Evolutionary conservation across 2,113 vertebrate species (phyloP).

Genomic region (Cacatua alba): DNA sequence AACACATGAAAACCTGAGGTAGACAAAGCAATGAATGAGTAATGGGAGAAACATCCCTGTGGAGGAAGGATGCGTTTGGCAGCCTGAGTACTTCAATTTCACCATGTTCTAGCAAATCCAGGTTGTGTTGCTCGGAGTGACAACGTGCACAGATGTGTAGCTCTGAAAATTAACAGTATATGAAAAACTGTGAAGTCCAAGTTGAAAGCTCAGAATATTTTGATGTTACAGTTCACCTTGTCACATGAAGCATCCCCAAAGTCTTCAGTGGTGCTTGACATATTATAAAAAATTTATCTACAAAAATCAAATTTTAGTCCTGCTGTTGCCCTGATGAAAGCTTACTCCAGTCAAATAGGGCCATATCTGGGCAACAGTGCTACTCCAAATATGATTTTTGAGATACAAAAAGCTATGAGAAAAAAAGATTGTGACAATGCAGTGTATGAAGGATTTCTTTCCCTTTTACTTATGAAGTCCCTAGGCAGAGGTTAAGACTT

Average conservation of each 20-base stretch:
- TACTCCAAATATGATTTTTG: not conserved
- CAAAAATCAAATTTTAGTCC: not conserved
- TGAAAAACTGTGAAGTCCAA: not conserved
- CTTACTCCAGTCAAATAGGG: not conserved
- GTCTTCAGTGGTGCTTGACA: not conserved
- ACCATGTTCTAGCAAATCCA: not conserved
- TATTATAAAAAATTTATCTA: not conserved
- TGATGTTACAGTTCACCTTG: not conserved
- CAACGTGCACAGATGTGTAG: not conserved
- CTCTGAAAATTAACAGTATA: not conserved
- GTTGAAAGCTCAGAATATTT: not conserved
- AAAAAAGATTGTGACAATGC: not conserved
- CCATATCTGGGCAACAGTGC: not conserved
- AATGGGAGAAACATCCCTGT: not conserved
- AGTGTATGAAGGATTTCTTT: not conserved
- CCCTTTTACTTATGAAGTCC: not conserved
- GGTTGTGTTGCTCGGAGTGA: not conserved
- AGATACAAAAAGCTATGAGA: not conserved
- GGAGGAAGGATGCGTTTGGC: not conserved
- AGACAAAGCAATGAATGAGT: not conserved
- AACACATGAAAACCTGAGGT: not conserved
- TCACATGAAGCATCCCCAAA: not conserved
- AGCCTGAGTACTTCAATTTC: not conserved
- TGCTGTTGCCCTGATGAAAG: not conserved
- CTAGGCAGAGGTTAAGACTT: not conserved